Evolutionary conservation across 2,113 vertebrate genomes (phyloP), one percentile per base, ranked within the genome.

Genomic region (Lonchura striata): DNA sequence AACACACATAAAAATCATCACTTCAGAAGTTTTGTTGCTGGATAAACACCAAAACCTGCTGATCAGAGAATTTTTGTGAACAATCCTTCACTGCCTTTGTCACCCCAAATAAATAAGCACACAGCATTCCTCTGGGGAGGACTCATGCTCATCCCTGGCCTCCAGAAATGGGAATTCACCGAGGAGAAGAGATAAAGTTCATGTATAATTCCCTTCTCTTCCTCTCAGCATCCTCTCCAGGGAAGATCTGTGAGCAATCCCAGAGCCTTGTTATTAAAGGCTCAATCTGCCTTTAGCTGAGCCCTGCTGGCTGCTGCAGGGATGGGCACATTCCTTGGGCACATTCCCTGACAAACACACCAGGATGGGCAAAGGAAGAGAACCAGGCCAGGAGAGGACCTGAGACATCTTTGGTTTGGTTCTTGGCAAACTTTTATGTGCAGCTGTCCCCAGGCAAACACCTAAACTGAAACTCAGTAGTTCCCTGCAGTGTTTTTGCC

Each of bases 101-200:
- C 59, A 15, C 33, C 42, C 42, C 65, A 80, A 75, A 79, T 70
- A 81, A 94, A 61, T 24, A 91, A 80, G 30, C n/a, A 69, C 41
- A 47, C 15, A 23, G 20, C 27, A 57, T 69, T 56, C 52, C 64
- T 88, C 88, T 71, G 19, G 59, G 83, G 47, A 86, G 14, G 14
- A 28, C 21, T 82, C 42, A 22, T 4, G 64, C 41, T 47, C 39
- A 80, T 72, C 54, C n/a, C 64, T 66, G 59, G 50, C 42, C 47
- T 77, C 44, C 61, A 78, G 71, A 95, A 93, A 69, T 39, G 39
- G 44, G 90, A 95, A 90, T 80, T 78, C 82, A 90, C 82, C 88
- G 64, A 64, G 71, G 30, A 90, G 33, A 91, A 52, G 82, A 94
- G 94, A 75, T 63, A 9, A 82, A 83, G 39, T 86, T 86, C 33